Evolutionary conservation across 2,113 vertebrate species (phyloP), one percentile per base, ranked within the genome.

Genomic region (Neogobius melanostomus): DNA sequence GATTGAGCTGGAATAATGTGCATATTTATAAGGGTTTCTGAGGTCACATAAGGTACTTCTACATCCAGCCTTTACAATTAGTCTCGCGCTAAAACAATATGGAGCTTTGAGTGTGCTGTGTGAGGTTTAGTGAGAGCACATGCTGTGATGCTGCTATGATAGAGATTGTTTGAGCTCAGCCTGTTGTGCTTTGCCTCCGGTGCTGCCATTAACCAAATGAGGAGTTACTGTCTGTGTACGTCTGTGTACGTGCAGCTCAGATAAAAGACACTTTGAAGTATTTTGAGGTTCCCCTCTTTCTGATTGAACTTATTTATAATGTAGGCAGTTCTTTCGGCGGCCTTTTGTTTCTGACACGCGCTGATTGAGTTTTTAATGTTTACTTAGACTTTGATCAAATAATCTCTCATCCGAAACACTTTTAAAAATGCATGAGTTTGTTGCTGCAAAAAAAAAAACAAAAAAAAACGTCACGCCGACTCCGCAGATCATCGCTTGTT

Each of bases 251-350:
- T 68, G 71, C 72, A 64, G 71, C 45, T 44, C 5, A 86, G 84
- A 85, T 88, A 65, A 85, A 87, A 85, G 76, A 14, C 54, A 60
- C 85, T 90, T 88, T 88, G 86, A 88, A 87, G 74, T 80, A 82
- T 82, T 88, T 77, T 84, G 77, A 83, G 77, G 68, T 72, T 79
- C 64, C 65, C 68, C 74, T 3, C 3, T 36, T 36, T 84, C 82
- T 72, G 77, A 86, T 69, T 83, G 79, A 81, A 82, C 79, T 62
- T 79, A 68, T 85, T 84, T 82, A 67, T 51, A 59, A 80, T 69
- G n/a, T 63, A 50, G 64, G 46, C 69, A 75, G 54, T 76, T 72
- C 72, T 89, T 83, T 77, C 76, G 86, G 85, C 74, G 80, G 63
- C 49, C 52, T 76, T 79, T 75, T 66, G 76, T 81, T 76, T 71